Evolutionary conservation across 1,140 invertebrate species (phyloP).

Genomic region (Laupala kohalensis): DNA sequence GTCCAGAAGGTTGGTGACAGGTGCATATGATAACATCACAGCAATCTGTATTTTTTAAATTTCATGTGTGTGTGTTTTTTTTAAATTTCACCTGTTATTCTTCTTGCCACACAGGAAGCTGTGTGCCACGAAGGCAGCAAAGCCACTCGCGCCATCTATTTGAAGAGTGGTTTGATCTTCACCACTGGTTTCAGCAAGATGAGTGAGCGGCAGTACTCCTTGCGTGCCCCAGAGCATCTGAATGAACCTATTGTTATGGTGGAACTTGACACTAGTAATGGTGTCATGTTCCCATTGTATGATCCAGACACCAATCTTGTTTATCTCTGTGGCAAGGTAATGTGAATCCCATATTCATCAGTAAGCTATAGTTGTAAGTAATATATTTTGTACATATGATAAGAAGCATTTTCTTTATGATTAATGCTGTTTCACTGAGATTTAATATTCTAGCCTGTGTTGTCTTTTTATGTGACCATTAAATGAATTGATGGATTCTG

Average conservation of each 20-base stretch:
- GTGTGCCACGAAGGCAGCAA: conserved; percentile 91
- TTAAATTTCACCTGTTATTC: not conserved
- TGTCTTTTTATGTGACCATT: not conserved
- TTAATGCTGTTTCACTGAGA: no score
- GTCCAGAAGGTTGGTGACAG: no score
- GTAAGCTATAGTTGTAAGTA: no score
- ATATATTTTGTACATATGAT: no score
- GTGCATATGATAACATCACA: no score
- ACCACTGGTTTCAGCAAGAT: conserved; percentile 95
- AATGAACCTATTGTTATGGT: conserved; percentile 87
- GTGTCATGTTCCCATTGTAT: conserved; percentile 95
- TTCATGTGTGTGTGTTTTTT: no score
- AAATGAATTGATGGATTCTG: conserved; percentile 2
- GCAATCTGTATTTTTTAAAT: not conserved
- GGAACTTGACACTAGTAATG: conserved; percentile 92
- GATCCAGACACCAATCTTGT: conserved; percentile 95
- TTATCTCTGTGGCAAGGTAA: conserved; percentile 86
- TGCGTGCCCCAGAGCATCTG: conserved; percentile 80
- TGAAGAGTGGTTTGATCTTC: conserved; percentile 77
- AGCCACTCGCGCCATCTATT: conserved; percentile 87
- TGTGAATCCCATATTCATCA: not conserved
- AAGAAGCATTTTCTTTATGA: no score
- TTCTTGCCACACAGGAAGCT: conserved; percentile 51
- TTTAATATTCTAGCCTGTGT: no score
- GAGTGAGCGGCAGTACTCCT: conserved; percentile 88